These are phyloP conservation scores for Drosophila picticornis DNA, from an alignment of 2,888 invertebrate genomes.

Conservation along the genomic window DNA sequence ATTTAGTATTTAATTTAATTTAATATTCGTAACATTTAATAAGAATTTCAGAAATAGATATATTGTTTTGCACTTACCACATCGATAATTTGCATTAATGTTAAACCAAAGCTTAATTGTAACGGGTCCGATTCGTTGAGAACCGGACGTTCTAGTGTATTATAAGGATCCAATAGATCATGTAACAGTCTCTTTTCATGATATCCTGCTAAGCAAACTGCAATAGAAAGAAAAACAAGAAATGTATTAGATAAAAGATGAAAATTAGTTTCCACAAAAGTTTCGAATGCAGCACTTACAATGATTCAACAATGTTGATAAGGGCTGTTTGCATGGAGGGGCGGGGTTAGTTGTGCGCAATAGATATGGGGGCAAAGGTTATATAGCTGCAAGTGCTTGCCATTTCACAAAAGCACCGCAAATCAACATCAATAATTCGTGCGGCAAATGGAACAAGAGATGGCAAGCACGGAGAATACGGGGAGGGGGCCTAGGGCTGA, in stretches of 20 bases:
- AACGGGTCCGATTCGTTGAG: conserved; percentile 98
- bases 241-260: conserved; percentile 27
- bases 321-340: neutral
- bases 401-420: conserved; percentile 65
- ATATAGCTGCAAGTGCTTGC: conserved; percentile 59
- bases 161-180: conserved; percentile 96
- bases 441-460: conserved; percentile 43
- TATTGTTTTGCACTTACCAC: conserved; percentile 89
- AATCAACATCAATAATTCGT: conserved; percentile 80
- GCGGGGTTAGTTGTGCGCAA: neutral
- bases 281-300: conserved; percentile 34
- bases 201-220: conserved; percentile 89
- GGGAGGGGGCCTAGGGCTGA: neutral
- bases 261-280: conserved; percentile 35
- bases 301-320: conserved; percentile 21
- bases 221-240: conserved; percentile 64
- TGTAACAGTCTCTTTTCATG: conserved; percentile 97
- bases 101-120: conserved; percentile 97
- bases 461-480: neutral
- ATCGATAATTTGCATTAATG: conserved; percentile 98
- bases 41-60: neutral
- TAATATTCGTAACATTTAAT: neutral
- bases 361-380: conserved; percentile 16
- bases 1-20: too few relatives aligned
- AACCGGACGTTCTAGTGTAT: conserved; percentile 97